Conservation (phyloP, 2,888 invertebrate species). For the Trichopria drosophilae region DNA sequence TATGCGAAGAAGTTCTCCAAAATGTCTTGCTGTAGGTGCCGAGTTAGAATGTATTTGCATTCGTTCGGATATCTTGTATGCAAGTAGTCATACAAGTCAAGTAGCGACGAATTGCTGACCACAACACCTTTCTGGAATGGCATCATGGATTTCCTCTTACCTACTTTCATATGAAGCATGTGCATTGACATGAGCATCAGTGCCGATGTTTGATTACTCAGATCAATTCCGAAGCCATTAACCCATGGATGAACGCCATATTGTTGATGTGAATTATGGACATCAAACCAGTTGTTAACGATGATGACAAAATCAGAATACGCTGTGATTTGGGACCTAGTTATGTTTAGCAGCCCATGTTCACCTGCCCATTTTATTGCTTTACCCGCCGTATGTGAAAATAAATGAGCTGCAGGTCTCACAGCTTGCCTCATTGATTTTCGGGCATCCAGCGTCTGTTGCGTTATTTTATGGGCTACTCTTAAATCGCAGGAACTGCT, state of each 20-base stretch:
- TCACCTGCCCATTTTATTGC: conserved; percentile 29
- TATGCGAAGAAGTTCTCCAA: neutral
- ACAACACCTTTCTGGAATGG: conserved; percentile 19
- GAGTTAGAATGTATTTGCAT: neutral
- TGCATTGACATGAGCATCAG: too few relatives aligned
- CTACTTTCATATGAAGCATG: conserved; percentile 23
- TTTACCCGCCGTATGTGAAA: conserved; percentile 41
- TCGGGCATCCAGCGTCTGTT: neutral
- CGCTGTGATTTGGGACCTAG: too few relatives aligned
- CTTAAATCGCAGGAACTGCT: too few relatives aligned
- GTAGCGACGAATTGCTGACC: conserved; percentile 9
- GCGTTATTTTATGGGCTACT: too few relatives aligned
- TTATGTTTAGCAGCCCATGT: neutral
- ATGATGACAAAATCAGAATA: conserved; percentile 35
- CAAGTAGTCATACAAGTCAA: neutral
- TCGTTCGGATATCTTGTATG: neutral
- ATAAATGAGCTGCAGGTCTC: conserved; percentile 37
- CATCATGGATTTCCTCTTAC: conserved; percentile 6
- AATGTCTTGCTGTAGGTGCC: neutral
- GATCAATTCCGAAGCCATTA: neutral
- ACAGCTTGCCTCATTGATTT: conserved; percentile 39
- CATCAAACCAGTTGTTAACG: conserved; percentile 43
- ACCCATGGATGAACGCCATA: neutral
- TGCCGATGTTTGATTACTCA: neutral
- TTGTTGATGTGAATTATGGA: conserved; percentile 32